These are phyloP conservation scores for Psophia crepitans DNA, from an alignment of 2,113 vertebrate genomes.

Conservation along the genomic window DNA sequence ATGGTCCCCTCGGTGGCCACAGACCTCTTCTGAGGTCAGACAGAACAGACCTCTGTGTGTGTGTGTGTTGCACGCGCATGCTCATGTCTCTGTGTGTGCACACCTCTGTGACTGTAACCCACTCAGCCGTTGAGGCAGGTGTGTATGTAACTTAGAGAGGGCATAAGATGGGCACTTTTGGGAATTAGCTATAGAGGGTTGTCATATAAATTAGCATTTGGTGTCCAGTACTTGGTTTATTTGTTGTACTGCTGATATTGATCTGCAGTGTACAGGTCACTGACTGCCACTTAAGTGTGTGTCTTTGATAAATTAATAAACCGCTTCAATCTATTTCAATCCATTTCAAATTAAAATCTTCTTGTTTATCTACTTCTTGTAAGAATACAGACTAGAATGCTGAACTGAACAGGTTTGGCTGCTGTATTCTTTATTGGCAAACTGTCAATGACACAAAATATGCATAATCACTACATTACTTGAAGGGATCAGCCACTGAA, in stretches of 20 bases:
- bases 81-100: not conserved
- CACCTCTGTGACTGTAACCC: not conserved
- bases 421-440: not conserved
- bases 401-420: not conserved
- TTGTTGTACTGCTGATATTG: not conserved
- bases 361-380: not conserved
- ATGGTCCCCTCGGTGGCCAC: not conserved
- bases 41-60: fast-evolving
- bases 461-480: not conserved
- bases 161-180: not conserved
- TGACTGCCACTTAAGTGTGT: not conserved
- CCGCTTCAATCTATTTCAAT: not conserved
- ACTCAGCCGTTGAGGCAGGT: not conserved
- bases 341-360: not conserved
- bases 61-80: too few relatives aligned
- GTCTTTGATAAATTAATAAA: not conserved
- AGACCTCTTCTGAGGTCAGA: not conserved
- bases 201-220: not conserved
- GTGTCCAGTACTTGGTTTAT: not conserved
- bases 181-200: not conserved
- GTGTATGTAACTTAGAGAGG: not conserved
- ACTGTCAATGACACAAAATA: not conserved
- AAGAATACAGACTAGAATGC: not conserved
- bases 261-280: not conserved
- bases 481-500: not conserved